Base-by-base conservation (phyloP, 2,888 invertebrate genomes). In the Byasa hedistus region DNA sequence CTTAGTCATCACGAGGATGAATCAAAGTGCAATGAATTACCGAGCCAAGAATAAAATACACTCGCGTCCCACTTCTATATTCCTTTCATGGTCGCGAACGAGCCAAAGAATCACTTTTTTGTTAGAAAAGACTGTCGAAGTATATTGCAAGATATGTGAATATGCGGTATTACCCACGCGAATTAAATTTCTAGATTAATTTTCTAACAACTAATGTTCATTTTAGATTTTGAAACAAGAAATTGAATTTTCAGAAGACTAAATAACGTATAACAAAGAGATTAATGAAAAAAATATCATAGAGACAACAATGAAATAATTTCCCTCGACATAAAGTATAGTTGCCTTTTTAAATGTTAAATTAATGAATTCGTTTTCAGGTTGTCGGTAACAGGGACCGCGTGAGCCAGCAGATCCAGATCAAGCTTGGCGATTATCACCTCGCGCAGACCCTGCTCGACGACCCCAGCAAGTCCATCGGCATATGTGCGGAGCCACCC, bases 331-430 rank as follows among this genome's bases (percentile, higher is more conserved):
- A 17, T 24, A 17, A 61, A 22, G 32, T n/a, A 48, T 27, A 4
- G 44, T 44, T 17, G 17, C 17, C 1, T 44, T 10, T 44, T 2
- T 44, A 44, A 19, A 44, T 44, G 19, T 44, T 44, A 15, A 17
- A 44, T 15, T 19, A 44, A 15, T 19, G 2, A 2, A 27, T 55
- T 61, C 52, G 5, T 57, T 86, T 81, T 5, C 92, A 95, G 95
- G 95, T 95, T 79, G 93, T 92, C 72, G 92, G 93, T 77, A 92
- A 88, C 83, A 81, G 83, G 74, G 95, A 95, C 82, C 93, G 91
- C 72, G 92, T 93, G 73, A 94, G 94, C 76, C 94, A 94, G 81
- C 94, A 95, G 84, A 95, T 96, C 77, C 95, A 95, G 84, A 94
- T 93, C 74, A 94, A 94, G 80, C 91, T 96, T 70, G 95, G 95